These are phyloP conservation scores for Stegophylla sp. DNA, from an alignment of 2,888 invertebrate genomes.

Conservation along the genomic window DNA sequence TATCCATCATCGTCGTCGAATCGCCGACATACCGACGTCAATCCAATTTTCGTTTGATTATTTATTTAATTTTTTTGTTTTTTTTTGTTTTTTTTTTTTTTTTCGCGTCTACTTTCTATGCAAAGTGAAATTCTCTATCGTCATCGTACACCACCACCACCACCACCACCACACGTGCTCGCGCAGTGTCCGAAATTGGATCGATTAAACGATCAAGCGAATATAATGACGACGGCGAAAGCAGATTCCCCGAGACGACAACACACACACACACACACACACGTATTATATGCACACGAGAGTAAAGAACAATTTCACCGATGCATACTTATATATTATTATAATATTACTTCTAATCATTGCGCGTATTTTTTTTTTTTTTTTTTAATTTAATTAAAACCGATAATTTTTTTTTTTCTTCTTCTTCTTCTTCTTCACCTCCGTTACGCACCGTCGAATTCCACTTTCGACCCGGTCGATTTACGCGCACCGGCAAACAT, in stretches of 20 bases:
- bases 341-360: slow-evolving; percentile 6
- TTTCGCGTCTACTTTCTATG: slow-evolving; percentile 38
- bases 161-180: too few species aligned
- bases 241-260: slow-evolving; percentile 41
- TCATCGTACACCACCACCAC: not conserved
- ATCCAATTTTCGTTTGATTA: slow-evolving; percentile 29
- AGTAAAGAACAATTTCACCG: slow-evolving; percentile 42
- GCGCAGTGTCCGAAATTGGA: slow-evolving; percentile 38
- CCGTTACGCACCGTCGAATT: slow-evolving; percentile 34
- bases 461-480: slow-evolving; percentile 37
- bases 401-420: too few species aligned
- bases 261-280: slow-evolving; percentile 1
- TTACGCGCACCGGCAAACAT: slow-evolving; percentile 31
- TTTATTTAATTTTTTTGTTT: not conserved
- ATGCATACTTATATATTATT: not conserved
- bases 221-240: slow-evolving; percentile 42
- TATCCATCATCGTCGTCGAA: not conserved
- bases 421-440: too few species aligned
- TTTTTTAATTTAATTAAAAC: slow-evolving; percentile 44
- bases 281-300: too few species aligned
- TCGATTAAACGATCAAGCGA: slow-evolving; percentile 50
- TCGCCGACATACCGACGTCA: slow-evolving; percentile 16
- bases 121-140: slow-evolving; percentile 46
- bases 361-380: slow-evolving; percentile 1
- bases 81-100: not conserved